Evolutionary conservation across 2,888 invertebrate genomes (phyloP).

Genomic region (Eueremaeus valkanovi): DNA sequence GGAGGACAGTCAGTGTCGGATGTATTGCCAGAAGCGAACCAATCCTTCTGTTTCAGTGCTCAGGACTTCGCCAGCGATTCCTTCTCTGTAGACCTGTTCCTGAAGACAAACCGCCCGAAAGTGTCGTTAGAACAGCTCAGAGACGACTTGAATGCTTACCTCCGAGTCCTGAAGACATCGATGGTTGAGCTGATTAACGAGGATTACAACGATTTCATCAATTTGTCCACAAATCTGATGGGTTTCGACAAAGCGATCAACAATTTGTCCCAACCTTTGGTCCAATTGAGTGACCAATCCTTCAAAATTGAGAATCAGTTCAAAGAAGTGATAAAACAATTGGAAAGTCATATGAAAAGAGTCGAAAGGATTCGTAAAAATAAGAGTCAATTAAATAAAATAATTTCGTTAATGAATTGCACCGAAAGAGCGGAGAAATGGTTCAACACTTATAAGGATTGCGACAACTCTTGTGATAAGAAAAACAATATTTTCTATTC

Average conservation of each 20-base stretch:
- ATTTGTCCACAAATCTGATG: constrained; percentile 88
- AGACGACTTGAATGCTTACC: constrained; percentile 81
- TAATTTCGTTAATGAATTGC: constrained; percentile 11
- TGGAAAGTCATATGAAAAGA: constrained; percentile 17
- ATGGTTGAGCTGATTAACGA: constrained; percentile 97
- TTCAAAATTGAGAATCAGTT: constrained; percentile 50
- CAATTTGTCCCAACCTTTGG: constrained; percentile 72
- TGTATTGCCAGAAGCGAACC: constrained; percentile 17
- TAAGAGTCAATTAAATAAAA: constrained; percentile 28
- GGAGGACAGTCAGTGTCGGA: too few relatives aligned
- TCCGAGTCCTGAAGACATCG: constrained; percentile 82
- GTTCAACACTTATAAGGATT: not conserved
- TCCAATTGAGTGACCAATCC: constrained; percentile 76
- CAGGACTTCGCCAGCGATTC: constrained; percentile 37
- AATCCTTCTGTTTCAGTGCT: constrained; percentile 38
- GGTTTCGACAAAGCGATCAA: constrained; percentile 82
- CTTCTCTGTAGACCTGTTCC: constrained; percentile 89
- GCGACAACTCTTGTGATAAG: not conserved
- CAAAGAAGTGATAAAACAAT: constrained; percentile 5
- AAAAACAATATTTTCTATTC: not conserved
- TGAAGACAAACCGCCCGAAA: constrained; percentile 66
- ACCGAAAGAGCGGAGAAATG: constrained; percentile 45
- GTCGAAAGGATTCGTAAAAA: constrained; percentile 30
- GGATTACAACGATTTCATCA: constrained; percentile 96
- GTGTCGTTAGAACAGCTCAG: constrained; percentile 76